Evolutionary conservation across 2,797 vertebrate genomes (phyloP), one percentile per base, ranked within the genome.

Genomic region (Luscinia luscinia): DNA sequence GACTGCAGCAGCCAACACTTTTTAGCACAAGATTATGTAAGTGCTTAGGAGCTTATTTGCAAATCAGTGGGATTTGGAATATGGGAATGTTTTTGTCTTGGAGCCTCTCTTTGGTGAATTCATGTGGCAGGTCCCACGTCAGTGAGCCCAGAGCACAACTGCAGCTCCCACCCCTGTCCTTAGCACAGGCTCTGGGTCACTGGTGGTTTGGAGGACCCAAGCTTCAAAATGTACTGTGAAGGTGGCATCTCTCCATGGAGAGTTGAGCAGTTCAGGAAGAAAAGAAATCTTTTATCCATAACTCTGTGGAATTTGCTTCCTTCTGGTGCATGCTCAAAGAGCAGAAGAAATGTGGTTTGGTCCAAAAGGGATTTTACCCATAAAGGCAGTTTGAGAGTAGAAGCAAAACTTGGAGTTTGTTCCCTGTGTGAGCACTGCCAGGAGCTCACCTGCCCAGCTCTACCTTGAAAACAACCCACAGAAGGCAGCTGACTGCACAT

Each of bases 21-120:
- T 75, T 76, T 93, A 96, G 90, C 93, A 69, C 55, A 79, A 59
- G 80, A 84, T 94, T 95, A 96, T 95, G 12, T 95, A 93, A 96
- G 84, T 38, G 62, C 82, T 92, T 40, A 74, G 79, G 82, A 93
- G 84, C 75, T 94, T 64, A 74, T 89, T 85, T 89, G 87, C 72
- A 59, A 28, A 69, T 45, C 1, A 2, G 72, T 70, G 87, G 73
- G 89, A 68, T 87, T 81, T 85, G 84, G 91, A 91, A 87, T 36
- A 46, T 46, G 75, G 72, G 57, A 30, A 46, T 43, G 54, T 54
- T 84, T 87, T 90, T 49, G 15, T 38, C 70, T 18, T 48, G 34
- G 32, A 76, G 84, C 46, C 52, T 82, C 72, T 84, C 38, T 69
- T 13, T 73, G 52, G n/a, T 61, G n/a, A 62, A 9, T 23, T 58